Conservation (phyloP, 2,797 vertebrate genomes). For the Todus mexicanus region DNA sequence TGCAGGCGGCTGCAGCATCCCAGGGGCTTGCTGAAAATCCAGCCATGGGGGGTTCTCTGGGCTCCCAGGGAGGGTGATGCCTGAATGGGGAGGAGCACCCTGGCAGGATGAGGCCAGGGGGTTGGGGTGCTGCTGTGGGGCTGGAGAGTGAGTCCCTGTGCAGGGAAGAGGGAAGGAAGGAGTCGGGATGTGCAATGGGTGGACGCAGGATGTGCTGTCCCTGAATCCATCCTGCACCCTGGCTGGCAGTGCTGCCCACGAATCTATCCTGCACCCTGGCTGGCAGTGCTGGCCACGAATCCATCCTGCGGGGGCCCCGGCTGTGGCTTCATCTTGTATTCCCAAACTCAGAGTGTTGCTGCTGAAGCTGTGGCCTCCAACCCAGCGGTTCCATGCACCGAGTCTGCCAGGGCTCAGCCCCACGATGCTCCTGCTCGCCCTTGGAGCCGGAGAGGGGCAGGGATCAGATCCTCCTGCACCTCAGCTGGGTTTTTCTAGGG, state of each 20-base stretch:
- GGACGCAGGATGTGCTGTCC: not conserved
- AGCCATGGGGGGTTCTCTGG: not conserved
- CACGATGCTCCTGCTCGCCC: not conserved
- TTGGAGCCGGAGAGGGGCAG: not conserved
- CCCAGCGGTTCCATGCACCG: fast-evolving
- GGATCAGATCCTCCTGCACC: not conserved
- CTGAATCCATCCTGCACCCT: not conserved
- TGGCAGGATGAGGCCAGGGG: not conserved
- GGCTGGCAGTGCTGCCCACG: not conserved
- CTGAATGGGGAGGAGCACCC: no score
- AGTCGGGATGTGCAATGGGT: not conserved
- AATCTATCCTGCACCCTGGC: not conserved
- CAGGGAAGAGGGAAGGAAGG: not conserved
- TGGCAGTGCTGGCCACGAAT: not conserved
- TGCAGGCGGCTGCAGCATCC: not conserved
- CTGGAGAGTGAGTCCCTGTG: not conserved
- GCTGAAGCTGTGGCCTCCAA: not conserved
- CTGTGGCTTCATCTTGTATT: fast-evolving
- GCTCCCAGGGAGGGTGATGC: not conserved
- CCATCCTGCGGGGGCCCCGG: not conserved
- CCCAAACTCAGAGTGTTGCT: not conserved
- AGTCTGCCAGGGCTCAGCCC: not conserved
- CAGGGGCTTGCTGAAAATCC: not conserved
- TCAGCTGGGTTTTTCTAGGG: not conserved
- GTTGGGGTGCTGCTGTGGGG: not conserved